Evolutionary conservation across 2,888 invertebrate genomes (phyloP).

Genomic region (Orgyia antiqua): DNA sequence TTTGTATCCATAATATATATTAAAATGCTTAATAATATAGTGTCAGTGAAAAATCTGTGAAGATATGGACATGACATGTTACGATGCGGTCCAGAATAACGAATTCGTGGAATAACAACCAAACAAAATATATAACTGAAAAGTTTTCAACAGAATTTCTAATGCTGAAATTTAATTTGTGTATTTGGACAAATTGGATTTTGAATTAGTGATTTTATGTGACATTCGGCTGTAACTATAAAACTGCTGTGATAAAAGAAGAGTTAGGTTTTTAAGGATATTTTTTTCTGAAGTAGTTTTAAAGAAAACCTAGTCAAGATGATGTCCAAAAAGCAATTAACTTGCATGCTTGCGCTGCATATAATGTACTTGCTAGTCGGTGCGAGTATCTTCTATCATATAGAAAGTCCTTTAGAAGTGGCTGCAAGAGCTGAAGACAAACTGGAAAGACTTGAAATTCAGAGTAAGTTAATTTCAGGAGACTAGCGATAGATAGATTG

Average conservation of each 20-base stretch:
- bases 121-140: slow-evolving; percentile 28
- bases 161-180: slow-evolving; percentile 31
- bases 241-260: slow-evolving; percentile 24
- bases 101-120: slow-evolving; percentile 25
- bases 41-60: slow-evolving; percentile 19
- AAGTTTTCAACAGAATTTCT: slow-evolving; percentile 33
- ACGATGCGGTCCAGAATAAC: slow-evolving; percentile 44
- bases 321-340: slow-evolving; percentile 90
- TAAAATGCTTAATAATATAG: slow-evolving; percentile 11
- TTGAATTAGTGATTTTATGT: slow-evolving; percentile 38
- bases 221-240: slow-evolving; percentile 8
- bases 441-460: slow-evolving; percentile 81
- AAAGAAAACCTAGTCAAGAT: slow-evolving; percentile 64
- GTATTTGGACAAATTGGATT: slow-evolving; percentile 49
- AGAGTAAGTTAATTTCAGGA: too few relatives aligned
- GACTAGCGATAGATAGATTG: too few relatives aligned
- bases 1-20: slow-evolving; percentile 14
- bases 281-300: slow-evolving; percentile 18
- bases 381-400: slow-evolving; percentile 90
- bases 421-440: slow-evolving; percentile 74
- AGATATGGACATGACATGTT: slow-evolving; percentile 31
- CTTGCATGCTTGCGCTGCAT: slow-evolving; percentile 85
- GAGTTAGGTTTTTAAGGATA: slow-evolving; percentile 30
- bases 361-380: slow-evolving; percentile 88
- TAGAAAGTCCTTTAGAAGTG: slow-evolving; percentile 86